A percentile compares a stretch with the other conserved stretches of the same genome.
phyloP scores from a whole-genome alignment of 2,113 vertebrate species.

The Climacteris rufus region DNA sequence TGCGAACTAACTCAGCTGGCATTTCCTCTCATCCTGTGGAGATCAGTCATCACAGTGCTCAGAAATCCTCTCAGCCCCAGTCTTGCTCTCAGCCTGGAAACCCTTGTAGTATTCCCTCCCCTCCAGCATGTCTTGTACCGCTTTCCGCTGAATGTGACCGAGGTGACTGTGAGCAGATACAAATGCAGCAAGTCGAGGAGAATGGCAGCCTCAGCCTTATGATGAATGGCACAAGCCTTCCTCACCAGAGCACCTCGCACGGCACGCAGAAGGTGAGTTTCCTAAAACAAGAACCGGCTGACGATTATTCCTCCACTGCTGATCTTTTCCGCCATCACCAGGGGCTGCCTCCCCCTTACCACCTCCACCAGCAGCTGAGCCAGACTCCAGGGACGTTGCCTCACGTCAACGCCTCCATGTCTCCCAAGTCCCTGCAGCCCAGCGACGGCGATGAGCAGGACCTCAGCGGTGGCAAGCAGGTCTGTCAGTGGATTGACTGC shows the following conservation, averaged over 20 bases:
- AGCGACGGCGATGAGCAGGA: constrained; percentile 68
- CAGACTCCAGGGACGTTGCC: constrained; percentile 68
- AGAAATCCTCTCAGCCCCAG: constrained; percentile 70
- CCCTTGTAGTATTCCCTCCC: constrained; percentile 79
- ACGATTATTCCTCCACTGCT: constrained; percentile 84
- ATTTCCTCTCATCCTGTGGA: constrained; percentile 72
- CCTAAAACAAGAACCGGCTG: constrained; percentile 92
- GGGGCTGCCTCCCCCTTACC: constrained; percentile 89
- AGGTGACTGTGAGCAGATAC: constrained; percentile 76
- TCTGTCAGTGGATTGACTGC: constrained; percentile 98
- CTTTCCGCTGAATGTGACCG: constrained; percentile 75
- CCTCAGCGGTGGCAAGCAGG: constrained; percentile 77
- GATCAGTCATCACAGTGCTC: constrained; percentile 69
- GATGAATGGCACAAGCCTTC: constrained; percentile 58
- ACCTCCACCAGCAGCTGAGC: constrained; percentile 81
- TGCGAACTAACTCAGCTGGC: constrained; percentile 75
- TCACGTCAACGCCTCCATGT: constrained; percentile 70
- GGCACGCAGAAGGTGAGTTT: constrained; percentile 75
- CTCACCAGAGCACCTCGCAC: constrained; percentile 67
- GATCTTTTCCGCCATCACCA: constrained; percentile 80
- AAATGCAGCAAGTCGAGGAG: constrained; percentile 74
- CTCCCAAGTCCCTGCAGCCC: constrained; percentile 72
- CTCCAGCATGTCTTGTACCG: constrained; percentile 81
- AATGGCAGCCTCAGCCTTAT: constrained; percentile 66
- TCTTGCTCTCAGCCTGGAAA: constrained; percentile 76